phyloP scores from a whole-genome alignment of 2,113 vertebrate species.

The Leptodactylus fuscus region DNA sequence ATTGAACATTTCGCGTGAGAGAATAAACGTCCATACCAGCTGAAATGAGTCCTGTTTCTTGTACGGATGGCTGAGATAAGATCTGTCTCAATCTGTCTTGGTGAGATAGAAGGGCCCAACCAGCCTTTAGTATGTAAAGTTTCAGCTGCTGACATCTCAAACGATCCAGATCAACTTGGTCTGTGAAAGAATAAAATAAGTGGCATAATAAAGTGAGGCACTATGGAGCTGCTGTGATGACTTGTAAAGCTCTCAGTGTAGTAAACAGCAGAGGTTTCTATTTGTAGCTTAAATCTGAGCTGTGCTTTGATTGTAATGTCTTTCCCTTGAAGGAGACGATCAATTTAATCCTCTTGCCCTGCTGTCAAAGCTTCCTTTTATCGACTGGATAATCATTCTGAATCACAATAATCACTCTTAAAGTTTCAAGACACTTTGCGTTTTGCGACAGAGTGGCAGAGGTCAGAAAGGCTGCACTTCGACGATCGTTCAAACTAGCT shows the following conservation, averaged over 20 bases:
- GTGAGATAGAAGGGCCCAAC: slow-evolving; percentile 89
- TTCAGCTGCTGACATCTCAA: slow-evolving; percentile 92
- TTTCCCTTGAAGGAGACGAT: slow-evolving; percentile 4
- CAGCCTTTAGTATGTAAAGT: slow-evolving; percentile 93
- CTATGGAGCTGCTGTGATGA: background rate
- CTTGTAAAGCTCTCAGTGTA: no score
- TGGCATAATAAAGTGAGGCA: background rate
- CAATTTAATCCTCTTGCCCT: background rate
- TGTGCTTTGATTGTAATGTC: slow-evolving; percentile 11
- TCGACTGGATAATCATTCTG: slow-evolving; percentile 23
- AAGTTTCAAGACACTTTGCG: background rate
- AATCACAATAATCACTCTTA: slow-evolving; percentile 23
- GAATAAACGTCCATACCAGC: slow-evolving; percentile 74
- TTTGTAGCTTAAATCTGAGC: background rate
- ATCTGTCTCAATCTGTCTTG: slow-evolving; percentile 96
- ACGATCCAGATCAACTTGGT: slow-evolving; percentile 92
- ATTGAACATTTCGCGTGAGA: background rate
- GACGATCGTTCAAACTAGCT: background rate
- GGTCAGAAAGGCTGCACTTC: background rate
- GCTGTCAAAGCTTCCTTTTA: slow-evolving; percentile 19
- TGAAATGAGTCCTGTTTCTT: slow-evolving; percentile 77
- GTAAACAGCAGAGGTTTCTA: background rate
- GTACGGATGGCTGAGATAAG: slow-evolving; percentile 89
- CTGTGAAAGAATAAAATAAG: slow-evolving; percentile 65
- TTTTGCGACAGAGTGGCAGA: background rate